Base-by-base conservation (phyloP, 2,797 vertebrate species). In the Ctenochaetus hawaiiensis region DNA sequence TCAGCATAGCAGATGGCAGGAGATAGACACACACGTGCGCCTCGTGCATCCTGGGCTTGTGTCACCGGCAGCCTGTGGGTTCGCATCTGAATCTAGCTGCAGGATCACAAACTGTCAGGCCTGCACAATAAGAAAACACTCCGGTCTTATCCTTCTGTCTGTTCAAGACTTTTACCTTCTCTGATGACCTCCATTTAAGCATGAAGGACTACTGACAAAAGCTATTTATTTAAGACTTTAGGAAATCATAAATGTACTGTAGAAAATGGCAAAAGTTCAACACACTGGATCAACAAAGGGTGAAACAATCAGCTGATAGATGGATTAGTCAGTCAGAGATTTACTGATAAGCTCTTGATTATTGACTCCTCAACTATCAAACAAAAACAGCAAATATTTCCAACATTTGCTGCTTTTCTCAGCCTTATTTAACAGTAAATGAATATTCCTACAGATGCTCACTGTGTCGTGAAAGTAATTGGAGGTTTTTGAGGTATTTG, bases 1-100 rank as follows among this genome's bases (percentile, higher is more conserved):
- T 87, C 78, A 48, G 49, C 60, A 6, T 1, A 64, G 88, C 93
- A 94, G 93, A 94, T 93, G 92, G 92, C 76, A 60, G 6, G 52
- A 79, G 83, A 81, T 16, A 48, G 62, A 80, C 45, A 22, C 87
- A 74, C 82, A 82, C 70, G 77, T 79, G 83, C 79, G 82, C 52
- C 61, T 57, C 6, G 52, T 53, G 60, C 41, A 18, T 79, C 66
- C 57, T 66, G 1, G 53, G 62, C 72, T 69, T 43, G 73, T 72
- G 81, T 23, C 22, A 80, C 58, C 26, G 56, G 57, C 10, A 26
- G 69, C 57, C 75, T 68, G 86, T 20, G 8, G 75, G 64, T 60
- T 37, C 58, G 78, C 66, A 63, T 82, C 71, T 64, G 60, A 72
- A 75, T 83, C 57, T 51, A 67, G 84, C 75, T 2, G 37, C 48